Percentiles rank a stretch among this genome's conserved stretches.
These are phyloP conservation scores for Lasaia peninsularis DNA, from an alignment of 1,140 invertebrate genomes.

Conservation along the genomic window DNA sequence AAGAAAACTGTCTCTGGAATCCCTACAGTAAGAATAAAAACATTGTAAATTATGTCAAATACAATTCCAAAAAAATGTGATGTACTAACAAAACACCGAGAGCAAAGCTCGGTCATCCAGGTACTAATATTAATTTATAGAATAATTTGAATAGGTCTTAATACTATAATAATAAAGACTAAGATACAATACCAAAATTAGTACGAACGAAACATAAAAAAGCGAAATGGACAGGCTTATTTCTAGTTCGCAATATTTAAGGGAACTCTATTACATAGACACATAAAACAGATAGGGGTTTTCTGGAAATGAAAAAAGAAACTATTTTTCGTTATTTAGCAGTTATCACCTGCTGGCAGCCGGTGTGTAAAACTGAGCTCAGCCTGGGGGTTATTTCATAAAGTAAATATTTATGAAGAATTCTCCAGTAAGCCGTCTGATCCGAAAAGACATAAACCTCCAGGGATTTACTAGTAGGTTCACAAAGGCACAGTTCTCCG, in stretches of 20 bases:
- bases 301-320: constrained; percentile 36
- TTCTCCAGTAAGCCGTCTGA: constrained; percentile 66
- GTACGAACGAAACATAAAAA: no score
- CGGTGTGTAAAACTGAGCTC: constrained; percentile 58
- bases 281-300: constrained; percentile 2
- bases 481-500: constrained; percentile 58
- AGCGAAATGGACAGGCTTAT: no score
- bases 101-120: no score
- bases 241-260: not conserved
- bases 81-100: no score
- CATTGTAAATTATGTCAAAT: no score
- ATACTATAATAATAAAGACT: no score
- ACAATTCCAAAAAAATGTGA: no score
- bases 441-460: constrained; percentile 75
- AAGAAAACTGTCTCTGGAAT: no score
- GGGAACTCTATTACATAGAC: not conserved
- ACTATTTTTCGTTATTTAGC: constrained; percentile 56
- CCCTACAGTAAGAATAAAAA: no score
- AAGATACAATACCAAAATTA: no score
- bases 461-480: constrained; percentile 67
- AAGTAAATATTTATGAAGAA: constrained; percentile 76
- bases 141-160: no score
- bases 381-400: constrained; percentile 70
- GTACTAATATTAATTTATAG: no score
- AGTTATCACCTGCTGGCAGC: constrained; percentile 65